Conservation (phyloP, 2,113 vertebrate genomes). For the Poicephalus meyeri region DNA sequence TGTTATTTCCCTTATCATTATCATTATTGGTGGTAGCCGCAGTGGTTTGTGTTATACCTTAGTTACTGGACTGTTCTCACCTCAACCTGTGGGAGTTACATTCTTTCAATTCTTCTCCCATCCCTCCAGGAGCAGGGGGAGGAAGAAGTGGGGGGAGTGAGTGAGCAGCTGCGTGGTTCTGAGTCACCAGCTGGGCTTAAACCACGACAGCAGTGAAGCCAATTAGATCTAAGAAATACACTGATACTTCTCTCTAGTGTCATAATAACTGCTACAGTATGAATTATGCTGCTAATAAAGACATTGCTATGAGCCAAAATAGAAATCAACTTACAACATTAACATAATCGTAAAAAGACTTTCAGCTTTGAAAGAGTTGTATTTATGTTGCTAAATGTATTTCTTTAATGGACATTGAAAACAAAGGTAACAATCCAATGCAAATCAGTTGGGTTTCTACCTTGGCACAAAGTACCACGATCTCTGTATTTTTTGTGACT, state of each 20-base stretch:
- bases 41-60: too few relatives aligned
- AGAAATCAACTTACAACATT: slow-evolving; percentile 50
- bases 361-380: slow-evolving; percentile 36
- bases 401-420: background rate
- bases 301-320: slow-evolving; percentile 58
- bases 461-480: background rate
- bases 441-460: background rate
- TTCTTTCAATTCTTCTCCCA: too few relatives aligned
- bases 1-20: too few relatives aligned
- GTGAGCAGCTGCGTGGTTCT: too few relatives aligned
- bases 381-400: background rate
- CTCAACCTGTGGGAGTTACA: too few relatives aligned
- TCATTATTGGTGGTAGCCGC: too few relatives aligned
- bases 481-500: background rate
- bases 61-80: too few relatives aligned
- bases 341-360: slow-evolving; percentile 56
- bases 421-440: slow-evolving; percentile 14
- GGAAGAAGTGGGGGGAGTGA: too few relatives aligned
- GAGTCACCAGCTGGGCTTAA: too few relatives aligned
- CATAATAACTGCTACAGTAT: slow-evolving; percentile 45
- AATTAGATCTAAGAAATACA: slow-evolving; percentile 70
- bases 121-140: too few relatives aligned
- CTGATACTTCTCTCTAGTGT: slow-evolving; percentile 50
- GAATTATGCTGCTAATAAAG: slow-evolving; percentile 62
- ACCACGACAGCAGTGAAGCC: background rate